phyloP scores from a whole-genome alignment of 2,888 invertebrate genomes.

The Protodeltote pygarga region DNA sequence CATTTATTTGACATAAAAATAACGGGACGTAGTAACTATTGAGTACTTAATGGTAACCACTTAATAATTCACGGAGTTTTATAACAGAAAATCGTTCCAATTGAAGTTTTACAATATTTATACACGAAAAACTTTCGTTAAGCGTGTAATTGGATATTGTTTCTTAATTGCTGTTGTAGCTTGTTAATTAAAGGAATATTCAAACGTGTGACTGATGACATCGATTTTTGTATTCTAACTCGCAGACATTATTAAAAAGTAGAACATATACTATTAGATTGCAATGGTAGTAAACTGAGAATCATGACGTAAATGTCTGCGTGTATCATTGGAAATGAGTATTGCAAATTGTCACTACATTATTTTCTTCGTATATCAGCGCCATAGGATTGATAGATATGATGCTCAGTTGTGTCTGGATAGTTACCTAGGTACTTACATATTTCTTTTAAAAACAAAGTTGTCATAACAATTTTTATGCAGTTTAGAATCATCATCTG shows the following conservation, averaged over 20 bases:
- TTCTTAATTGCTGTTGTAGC: neutral
- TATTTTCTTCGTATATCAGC: constrained; percentile 16
- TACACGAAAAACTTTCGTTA: neutral
- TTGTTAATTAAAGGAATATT: neutral
- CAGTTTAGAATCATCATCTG: no score
- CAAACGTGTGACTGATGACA: neutral
- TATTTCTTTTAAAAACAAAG: no score
- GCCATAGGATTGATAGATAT: constrained; percentile 4
- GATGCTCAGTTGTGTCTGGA: constrained; percentile 16
- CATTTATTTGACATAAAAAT: no score
- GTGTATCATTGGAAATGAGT: constrained; percentile 18
- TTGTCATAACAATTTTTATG: no score
- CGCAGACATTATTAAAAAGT: no score
- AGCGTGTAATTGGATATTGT: constrained; percentile 1
- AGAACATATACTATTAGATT: no score
- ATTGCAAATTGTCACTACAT: constrained; percentile 21
- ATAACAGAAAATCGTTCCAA: constrained; percentile 5
- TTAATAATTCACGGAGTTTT: constrained; percentile 1
- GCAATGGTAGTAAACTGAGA: no score
- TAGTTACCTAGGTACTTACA: no score
- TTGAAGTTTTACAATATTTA: constrained; percentile 3
- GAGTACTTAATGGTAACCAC: no score
- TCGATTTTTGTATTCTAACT: no score
- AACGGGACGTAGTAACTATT: no score
- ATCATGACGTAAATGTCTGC: neutral